A percentile compares a stretch with the other conserved stretches of the same genome.
phyloP scores from a whole-genome alignment of 2,113 vertebrate genomes.

The Rhinoptilus africanus region DNA sequence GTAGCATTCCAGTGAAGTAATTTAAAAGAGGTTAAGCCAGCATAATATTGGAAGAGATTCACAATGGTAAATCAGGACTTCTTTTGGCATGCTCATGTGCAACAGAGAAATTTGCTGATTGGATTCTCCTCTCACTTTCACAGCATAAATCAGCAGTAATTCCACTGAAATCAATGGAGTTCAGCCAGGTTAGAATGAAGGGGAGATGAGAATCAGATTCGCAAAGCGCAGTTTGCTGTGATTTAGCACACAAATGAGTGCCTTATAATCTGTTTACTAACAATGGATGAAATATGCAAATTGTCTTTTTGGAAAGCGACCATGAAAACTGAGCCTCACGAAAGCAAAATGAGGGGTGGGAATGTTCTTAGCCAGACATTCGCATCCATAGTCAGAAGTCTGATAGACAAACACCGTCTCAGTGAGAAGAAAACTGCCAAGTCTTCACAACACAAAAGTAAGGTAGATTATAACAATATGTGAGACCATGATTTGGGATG shows the following conservation, averaged over 20 bases:
- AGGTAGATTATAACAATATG: slow-evolving; percentile 52
- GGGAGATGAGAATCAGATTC: slow-evolving; percentile 38
- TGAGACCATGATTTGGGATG: background rate
- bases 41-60: slow-evolving; percentile 18
- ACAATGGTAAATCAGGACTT: slow-evolving; percentile 24
- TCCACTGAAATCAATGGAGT: slow-evolving; percentile 26
- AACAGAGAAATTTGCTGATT: slow-evolving; percentile 27
- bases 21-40: slow-evolving; percentile 46
- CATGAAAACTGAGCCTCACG: slow-evolving; percentile 36
- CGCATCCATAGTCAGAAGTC: background rate
- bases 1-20: slow-evolving; percentile 26
- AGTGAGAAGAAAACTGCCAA: slow-evolving; percentile 12
- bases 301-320: slow-evolving; percentile 43
- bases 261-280: slow-evolving; percentile 56
- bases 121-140: slow-evolving; percentile 28
- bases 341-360: background rate
- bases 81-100: background rate
- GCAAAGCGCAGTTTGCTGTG: slow-evolving; percentile 9
- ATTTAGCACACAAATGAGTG: slow-evolving; percentile 40
- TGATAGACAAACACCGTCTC: background rate
- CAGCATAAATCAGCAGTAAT: slow-evolving; percentile 43
- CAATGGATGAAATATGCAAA: slow-evolving; percentile 59
- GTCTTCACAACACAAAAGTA: background rate
- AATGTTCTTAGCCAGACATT: slow-evolving; percentile 46
- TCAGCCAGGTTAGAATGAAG: slow-evolving; percentile 45